These are phyloP conservation scores for Macrophya alboannulata DNA, from an alignment of 2,888 invertebrate species.

Conservation along the genomic window DNA sequence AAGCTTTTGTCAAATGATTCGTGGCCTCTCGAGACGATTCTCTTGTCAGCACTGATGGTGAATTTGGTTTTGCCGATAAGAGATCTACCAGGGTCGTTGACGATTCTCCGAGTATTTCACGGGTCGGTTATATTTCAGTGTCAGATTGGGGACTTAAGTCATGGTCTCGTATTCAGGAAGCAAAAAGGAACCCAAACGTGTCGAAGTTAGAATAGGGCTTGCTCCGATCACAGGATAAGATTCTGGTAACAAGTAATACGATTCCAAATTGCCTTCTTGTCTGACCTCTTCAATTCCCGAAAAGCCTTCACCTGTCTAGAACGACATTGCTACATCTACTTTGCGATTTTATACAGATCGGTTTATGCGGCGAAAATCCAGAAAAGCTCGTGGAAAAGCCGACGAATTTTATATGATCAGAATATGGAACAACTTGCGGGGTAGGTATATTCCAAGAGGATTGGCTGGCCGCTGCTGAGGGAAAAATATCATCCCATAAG, in stretches of 20 bases:
- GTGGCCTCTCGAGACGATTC: not conserved
- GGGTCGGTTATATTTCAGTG: not conserved
- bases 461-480: not conserved
- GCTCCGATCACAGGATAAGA: constrained; percentile 8
- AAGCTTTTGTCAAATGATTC: constrained; percentile 26
- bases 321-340: constrained; percentile 25
- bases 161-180: not conserved
- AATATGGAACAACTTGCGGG: constrained; percentile 3
- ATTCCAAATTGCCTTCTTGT: constrained; percentile 34
- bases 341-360: constrained; percentile 14
- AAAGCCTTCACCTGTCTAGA: not conserved
- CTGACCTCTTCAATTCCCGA: not conserved
- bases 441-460: not conserved
- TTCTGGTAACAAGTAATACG: constrained; percentile 23
- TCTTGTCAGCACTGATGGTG: constrained; percentile 30
- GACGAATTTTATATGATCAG: constrained; percentile 6
- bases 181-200: not conserved
- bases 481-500: not conserved
- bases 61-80: constrained; percentile 30
- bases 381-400: not conserved
- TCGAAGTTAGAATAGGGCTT: not conserved
- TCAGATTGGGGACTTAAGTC: not conserved
- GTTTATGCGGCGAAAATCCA: constrained; percentile 2
- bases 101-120: constrained; percentile 4
- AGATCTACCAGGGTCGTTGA: constrained; percentile 17